phyloP scores from a whole-genome alignment of 2,797 vertebrate species.

The Mionectes olivaceus region DNA sequence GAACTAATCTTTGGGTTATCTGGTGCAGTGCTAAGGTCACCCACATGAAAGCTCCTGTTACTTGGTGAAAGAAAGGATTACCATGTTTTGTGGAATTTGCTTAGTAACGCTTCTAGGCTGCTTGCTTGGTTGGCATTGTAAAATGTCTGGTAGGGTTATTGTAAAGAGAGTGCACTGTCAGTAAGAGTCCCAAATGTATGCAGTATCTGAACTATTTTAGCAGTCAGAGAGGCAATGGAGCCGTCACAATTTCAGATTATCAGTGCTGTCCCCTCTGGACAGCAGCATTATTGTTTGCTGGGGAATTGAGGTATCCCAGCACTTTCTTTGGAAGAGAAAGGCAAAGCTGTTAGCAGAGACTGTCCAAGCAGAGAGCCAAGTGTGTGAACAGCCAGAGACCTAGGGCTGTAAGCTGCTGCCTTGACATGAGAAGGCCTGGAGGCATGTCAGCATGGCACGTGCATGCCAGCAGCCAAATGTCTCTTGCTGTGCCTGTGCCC shows the following conservation, averaged over 20 bases:
- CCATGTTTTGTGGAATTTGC: neutral
- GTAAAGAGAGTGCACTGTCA: neutral
- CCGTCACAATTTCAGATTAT: neutral
- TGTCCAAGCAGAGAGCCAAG: neutral
- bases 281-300: neutral
- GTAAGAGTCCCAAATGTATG: neutral
- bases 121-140: neutral
- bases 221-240: neutral
- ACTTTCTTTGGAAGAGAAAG: neutral
- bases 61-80: neutral
- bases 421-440: accelerated
- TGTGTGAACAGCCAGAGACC: neutral
- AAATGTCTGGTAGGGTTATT: neutral
- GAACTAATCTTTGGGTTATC: neutral
- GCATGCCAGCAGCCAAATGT: neutral
- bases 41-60: neutral
- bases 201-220: neutral
- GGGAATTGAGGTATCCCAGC: neutral
- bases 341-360: neutral
- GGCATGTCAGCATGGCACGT: neutral
- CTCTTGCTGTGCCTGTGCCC: neutral
- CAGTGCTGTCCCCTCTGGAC: neutral
- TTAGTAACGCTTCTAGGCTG: neutral
- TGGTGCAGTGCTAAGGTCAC: neutral
- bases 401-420: neutral